Conservation (phyloP, 2,797 vertebrate genomes). For the Hypotaenidia okinawae region DNA sequence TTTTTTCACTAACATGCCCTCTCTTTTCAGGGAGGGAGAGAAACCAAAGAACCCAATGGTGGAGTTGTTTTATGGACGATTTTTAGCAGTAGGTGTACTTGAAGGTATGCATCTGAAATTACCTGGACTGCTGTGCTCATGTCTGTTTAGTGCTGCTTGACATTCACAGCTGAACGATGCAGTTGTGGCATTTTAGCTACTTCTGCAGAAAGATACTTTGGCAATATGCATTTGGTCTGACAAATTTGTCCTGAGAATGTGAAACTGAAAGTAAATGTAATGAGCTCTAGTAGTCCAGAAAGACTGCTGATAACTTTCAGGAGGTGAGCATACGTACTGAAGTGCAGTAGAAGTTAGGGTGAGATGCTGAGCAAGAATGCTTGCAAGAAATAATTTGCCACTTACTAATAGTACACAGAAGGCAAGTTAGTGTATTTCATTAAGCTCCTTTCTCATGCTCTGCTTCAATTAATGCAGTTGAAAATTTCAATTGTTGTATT, state of each 20-base stretch:
- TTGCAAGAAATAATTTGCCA: background rate
- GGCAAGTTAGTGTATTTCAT: background rate
- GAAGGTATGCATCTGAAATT: conserved; percentile 85
- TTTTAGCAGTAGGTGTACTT: conserved; percentile 94
- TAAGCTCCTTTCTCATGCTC: background rate
- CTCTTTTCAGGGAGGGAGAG: conserved; percentile 88
- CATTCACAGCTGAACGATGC: background rate
- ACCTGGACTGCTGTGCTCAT: background rate
- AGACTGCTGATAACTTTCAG: background rate
- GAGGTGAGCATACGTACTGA: background rate
- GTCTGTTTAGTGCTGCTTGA: background rate
- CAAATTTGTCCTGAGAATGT: background rate
- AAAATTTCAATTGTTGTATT: background rate
- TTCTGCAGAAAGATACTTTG: background rate
- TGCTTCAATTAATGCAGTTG: background rate
- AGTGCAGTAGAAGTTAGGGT: background rate
- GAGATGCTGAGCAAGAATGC: background rate
- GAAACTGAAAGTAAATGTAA: background rate
- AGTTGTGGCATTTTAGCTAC: background rate
- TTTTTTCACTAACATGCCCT: background rate
- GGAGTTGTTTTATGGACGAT: conserved; percentile 96
- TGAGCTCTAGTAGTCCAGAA: background rate
- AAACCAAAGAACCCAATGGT: conserved; percentile 99
- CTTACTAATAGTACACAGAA: background rate
- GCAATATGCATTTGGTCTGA: rapidly evolving